A percentile compares a stretch with the other conserved stretches of the same genome.
These are phyloP conservation scores for Aporrectodea caliginosa DNA, from an alignment of 1,140 invertebrate species.

Conservation along the genomic window DNA sequence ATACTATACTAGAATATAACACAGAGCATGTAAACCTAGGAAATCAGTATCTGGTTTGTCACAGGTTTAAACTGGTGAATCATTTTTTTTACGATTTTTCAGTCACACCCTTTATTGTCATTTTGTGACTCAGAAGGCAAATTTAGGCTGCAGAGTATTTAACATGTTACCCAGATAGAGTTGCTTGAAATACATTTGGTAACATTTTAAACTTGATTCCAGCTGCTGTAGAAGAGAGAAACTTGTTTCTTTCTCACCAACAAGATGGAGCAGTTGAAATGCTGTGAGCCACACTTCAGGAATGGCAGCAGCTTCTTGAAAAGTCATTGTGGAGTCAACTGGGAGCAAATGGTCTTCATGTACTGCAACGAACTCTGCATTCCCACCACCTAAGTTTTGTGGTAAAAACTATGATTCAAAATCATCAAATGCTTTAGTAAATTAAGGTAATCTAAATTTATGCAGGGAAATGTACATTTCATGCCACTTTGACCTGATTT, in stretches of 20 bases:
- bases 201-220: background rate
- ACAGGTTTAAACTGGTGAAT: too few relatives aligned
- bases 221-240: background rate
- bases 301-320: constrained; percentile 49
- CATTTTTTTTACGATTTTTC: background rate
- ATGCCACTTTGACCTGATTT: too few relatives aligned
- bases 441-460: too few relatives aligned
- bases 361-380: constrained; percentile 53
- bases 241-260: constrained; percentile 38
- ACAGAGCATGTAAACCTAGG: too few relatives aligned
- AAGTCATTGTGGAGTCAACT: constrained; percentile 42
- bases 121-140: too few relatives aligned
- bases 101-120: too few relatives aligned
- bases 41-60: too few relatives aligned
- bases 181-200: background rate
- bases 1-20: too few relatives aligned
- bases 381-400: constrained; percentile 47
- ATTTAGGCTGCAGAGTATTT: too few relatives aligned
- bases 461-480: too few relatives aligned
- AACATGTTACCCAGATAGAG: too few relatives aligned
- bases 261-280: constrained; percentile 49
- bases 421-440: background rate
- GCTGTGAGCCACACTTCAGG: constrained; percentile 56
- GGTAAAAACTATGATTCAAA: background rate
- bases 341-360: constrained; percentile 47